Percentiles rank a stretch among this genome's conserved stretches.
phyloP scores from a whole-genome alignment of 2,797 vertebrate species.

The Poeciliopsis paucimaculata region DNA sequence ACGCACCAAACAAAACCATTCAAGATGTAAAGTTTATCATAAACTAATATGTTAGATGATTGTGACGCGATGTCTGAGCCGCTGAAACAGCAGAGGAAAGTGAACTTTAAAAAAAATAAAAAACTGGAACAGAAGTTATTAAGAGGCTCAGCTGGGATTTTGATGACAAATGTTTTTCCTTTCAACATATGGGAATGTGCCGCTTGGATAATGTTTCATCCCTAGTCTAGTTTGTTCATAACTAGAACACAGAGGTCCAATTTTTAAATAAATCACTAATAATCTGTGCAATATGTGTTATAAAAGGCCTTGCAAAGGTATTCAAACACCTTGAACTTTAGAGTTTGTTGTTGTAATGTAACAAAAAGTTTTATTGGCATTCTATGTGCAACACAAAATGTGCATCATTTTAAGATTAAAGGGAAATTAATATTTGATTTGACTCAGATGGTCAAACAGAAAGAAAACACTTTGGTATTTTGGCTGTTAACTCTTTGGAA shows the following conservation, averaged over 20 bases:
- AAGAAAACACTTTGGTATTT: neutral
- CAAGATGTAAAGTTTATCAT: neutral
- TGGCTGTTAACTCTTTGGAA: neutral
- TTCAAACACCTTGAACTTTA: neutral
- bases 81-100: slow-evolving; percentile 55
- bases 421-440: neutral
- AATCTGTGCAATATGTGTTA: neutral
- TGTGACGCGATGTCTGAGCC: neutral
- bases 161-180: slow-evolving; percentile 52
- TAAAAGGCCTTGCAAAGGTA: neutral
- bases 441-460: neutral
- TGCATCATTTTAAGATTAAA: too few relatives aligned
- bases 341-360: neutral
- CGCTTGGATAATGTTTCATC: slow-evolving; percentile 13
- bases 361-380: neutral
- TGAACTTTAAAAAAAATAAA: slow-evolving; percentile 23
- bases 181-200: slow-evolving; percentile 18
- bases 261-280: neutral
- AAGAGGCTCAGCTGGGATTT: slow-evolving; percentile 38
- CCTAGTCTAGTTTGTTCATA: neutral
- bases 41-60: neutral
- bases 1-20: neutral
- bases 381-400: too few relatives aligned
- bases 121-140: slow-evolving; percentile 49
- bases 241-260: too few relatives aligned